Conservation (phyloP, 2,888 invertebrate genomes). For the Nebria brevicollis region DNA sequence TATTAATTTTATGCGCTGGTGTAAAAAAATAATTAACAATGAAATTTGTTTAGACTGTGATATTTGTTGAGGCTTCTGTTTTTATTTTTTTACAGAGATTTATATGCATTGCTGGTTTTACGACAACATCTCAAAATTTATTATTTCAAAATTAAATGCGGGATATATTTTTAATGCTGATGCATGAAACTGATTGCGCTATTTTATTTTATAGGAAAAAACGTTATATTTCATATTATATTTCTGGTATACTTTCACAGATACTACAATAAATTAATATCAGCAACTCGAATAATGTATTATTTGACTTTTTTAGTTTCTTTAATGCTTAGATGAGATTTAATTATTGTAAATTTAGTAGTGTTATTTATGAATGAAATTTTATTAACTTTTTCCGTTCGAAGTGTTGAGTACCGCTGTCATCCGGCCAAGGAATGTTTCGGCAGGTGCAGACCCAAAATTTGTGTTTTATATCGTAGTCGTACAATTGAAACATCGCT, state of each 20-base stretch:
- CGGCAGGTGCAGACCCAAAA: slow-evolving; percentile 47
- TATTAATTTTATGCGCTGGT: slow-evolving; percentile 7
- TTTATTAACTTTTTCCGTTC: not conserved
- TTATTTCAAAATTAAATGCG: not conserved
- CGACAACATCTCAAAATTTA: not conserved
- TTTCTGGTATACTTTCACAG: too few species aligned
- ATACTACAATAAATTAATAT: too few species aligned
- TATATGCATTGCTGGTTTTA: not conserved
- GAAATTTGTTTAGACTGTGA: not conserved
- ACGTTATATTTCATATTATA: too few species aligned
- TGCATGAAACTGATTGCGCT: not conserved
- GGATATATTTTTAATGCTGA: not conserved
- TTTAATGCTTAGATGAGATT: not conserved
- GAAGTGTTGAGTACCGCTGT: slow-evolving; percentile 30
- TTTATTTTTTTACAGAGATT: slow-evolving; percentile 11
- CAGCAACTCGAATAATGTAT: too few species aligned
- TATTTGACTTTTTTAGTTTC: too few species aligned
- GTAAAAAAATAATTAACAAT: not conserved
- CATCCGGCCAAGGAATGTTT: slow-evolving; percentile 41
- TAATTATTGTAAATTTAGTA: not conserved
- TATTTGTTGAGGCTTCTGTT: not conserved
- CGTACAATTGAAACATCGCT: not conserved
- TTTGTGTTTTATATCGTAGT: slow-evolving; percentile 45
- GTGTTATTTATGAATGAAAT: not conserved
- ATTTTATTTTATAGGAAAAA: too few species aligned